A percentile compares a stretch with the other conserved stretches of the same genome.
phyloP scores from a whole-genome alignment of 1,140 invertebrate species.

The Trialeurodes vaporariorum region DNA sequence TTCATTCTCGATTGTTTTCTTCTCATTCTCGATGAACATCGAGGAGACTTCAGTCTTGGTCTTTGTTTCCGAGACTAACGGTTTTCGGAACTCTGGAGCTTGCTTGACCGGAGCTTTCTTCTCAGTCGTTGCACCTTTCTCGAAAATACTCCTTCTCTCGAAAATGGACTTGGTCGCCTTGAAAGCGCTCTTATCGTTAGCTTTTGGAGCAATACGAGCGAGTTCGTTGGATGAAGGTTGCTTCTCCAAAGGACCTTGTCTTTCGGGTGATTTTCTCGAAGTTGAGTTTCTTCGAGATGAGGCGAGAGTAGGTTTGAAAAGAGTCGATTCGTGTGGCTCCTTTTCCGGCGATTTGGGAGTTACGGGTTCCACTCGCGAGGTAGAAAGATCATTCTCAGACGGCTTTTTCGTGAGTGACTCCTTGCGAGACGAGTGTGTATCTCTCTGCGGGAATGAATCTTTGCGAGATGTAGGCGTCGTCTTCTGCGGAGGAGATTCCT shows the following conservation, averaged over 20 bases:
- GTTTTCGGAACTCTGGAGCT: background rate
- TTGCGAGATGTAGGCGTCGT: background rate
- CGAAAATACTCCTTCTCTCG: background rate
- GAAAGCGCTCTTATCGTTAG: background rate
- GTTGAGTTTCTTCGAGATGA: slow-evolving; percentile 13
- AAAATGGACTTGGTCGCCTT: background rate
- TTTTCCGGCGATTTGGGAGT: slow-evolving; percentile 9
- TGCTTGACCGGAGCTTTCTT: background rate
- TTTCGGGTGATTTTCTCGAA: slow-evolving; percentile 11
- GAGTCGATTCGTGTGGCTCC: slow-evolving; percentile 9
- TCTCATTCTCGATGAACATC: background rate
- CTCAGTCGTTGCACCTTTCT: background rate
- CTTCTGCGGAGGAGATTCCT: background rate
- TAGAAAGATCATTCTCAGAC: background rate
- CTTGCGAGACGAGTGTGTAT: background rate
- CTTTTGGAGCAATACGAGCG: background rate
- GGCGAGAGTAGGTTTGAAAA: slow-evolving; percentile 7
- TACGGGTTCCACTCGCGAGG: background rate
- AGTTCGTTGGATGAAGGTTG: background rate
- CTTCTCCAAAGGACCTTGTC: background rate
- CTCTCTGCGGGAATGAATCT: background rate
- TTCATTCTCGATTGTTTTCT: background rate
- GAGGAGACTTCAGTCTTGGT: background rate
- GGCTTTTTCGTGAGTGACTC: background rate
- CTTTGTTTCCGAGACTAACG: no score